Conservation (phyloP, 2,888 invertebrate genomes). For the Drosophila mettleri region DNA sequence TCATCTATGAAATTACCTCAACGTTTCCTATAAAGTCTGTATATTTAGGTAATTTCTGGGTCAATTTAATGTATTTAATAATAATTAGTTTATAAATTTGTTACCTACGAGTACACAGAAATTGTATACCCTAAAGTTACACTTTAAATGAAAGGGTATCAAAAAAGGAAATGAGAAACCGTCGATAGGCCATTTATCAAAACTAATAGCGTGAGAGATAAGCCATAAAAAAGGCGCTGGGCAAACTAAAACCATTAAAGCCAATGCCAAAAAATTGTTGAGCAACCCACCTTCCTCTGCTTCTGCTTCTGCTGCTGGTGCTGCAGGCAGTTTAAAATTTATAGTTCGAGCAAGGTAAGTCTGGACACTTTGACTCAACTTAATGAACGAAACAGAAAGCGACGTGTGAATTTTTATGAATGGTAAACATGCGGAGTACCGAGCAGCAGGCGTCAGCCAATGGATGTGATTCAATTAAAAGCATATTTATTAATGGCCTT, state of each 20-base stretch:
- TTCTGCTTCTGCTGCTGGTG: slow-evolving; percentile 2
- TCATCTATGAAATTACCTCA: too few relatives aligned
- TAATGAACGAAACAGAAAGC: slow-evolving; percentile 50
- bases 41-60: too few relatives aligned
- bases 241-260: slow-evolving; percentile 51
- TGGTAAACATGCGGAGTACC: slow-evolving; percentile 24
- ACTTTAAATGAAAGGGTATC: not conserved
- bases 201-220: slow-evolving; percentile 67
- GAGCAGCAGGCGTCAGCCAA: too few relatives aligned
- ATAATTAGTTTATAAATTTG: too few relatives aligned
- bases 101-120: not conserved
- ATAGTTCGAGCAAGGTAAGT: slow-evolving; percentile 19
- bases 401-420: slow-evolving; percentile 40
- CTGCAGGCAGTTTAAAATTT: slow-evolving; percentile 32
- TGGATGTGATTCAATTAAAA: slow-evolving; percentile 46
- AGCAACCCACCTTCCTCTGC: slow-evolving; percentile 14
- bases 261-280: slow-evolving; percentile 22
- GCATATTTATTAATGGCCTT: slow-evolving; percentile 46
- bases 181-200: slow-evolving; percentile 67
- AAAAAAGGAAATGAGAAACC: slow-evolving; percentile 6
- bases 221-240: slow-evolving; percentile 26
- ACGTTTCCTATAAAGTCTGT: too few relatives aligned
- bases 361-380: slow-evolving; percentile 10
- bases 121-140: not conserved
- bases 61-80: too few relatives aligned